These are phyloP conservation scores for Tholera decimalis DNA, from an alignment of 2,888 invertebrate species.

Conservation along the genomic window DNA sequence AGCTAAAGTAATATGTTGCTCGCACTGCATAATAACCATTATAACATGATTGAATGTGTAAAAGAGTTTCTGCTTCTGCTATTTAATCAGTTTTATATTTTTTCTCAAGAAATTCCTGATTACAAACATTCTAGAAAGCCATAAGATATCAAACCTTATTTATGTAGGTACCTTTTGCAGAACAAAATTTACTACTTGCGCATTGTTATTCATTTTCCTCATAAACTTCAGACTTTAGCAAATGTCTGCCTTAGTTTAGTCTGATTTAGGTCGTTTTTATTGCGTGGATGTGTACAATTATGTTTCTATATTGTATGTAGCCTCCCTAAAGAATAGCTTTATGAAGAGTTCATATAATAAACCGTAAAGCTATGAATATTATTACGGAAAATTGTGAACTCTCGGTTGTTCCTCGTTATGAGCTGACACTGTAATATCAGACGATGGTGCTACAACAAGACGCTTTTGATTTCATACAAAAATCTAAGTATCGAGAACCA, in stretches of 20 bases:
- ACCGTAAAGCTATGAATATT: slow-evolving; percentile 11
- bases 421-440: background rate
- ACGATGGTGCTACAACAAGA: background rate
- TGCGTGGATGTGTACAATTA: slow-evolving; percentile 14
- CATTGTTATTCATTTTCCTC: slow-evolving; percentile 19
- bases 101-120: slow-evolving; percentile 14
- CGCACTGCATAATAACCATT: too few species aligned
- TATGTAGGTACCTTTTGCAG: slow-evolving; percentile 1
- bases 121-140: slow-evolving; percentile 12
- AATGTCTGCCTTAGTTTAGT: slow-evolving; percentile 4
- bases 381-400: slow-evolving; percentile 14
- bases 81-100: too few species aligned
- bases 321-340: slow-evolving; percentile 5
- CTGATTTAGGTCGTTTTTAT: slow-evolving; percentile 28
- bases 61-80: too few species aligned
- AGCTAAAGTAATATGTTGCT: too few species aligned
- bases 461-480: background rate
- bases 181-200: slow-evolving; percentile 17
- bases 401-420: background rate
- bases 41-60: too few species aligned
- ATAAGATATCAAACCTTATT: slow-evolving; percentile 16
- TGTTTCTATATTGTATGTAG: slow-evolving; percentile 14
- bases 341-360: slow-evolving; percentile 12
- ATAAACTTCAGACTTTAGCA: slow-evolving; percentile 25
- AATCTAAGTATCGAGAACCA: background rate